Conservation (phyloP, 2,797 vertebrate species). For the Enteromius unitaeniatus region DNA sequence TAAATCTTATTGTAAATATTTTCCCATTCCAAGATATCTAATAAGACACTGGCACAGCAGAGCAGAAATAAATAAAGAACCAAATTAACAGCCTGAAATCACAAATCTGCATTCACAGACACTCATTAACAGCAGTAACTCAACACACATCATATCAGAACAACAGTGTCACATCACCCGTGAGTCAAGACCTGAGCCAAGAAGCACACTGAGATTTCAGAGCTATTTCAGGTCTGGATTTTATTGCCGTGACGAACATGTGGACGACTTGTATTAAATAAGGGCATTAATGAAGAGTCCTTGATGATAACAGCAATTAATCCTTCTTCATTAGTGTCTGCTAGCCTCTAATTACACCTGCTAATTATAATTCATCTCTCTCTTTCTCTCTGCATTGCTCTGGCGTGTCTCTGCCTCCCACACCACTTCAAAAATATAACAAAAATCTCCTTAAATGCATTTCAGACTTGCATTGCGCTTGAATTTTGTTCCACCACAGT, state of each 20-base stretch:
- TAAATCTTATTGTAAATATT: background rate
- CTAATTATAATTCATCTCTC: slow-evolving; percentile 60
- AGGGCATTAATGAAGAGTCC: slow-evolving; percentile 58
- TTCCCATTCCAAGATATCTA: background rate
- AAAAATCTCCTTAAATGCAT: background rate
- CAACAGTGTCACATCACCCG: background rate
- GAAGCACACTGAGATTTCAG: background rate
- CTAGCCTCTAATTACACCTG: slow-evolving; percentile 59
- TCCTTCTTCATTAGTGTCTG: slow-evolving; percentile 63
- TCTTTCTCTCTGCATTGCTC: background rate
- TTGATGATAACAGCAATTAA: slow-evolving; percentile 62
- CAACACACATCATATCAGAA: background rate
- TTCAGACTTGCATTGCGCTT: background rate
- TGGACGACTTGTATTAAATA: slow-evolving; percentile 47
- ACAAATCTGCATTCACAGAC: background rate
- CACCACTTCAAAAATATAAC: background rate
- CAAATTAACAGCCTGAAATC: background rate
- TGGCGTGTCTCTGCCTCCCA: slow-evolving; percentile 4
- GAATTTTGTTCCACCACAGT: background rate
- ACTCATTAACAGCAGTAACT: slow-evolving; percentile 1
- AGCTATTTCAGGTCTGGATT: slow-evolving; percentile 25
- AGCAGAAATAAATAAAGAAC: slow-evolving; percentile 10
- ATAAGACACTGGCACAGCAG: background rate
- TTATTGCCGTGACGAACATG: slow-evolving; percentile 34
- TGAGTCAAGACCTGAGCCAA: slow-evolving; percentile 10